These are phyloP conservation scores for Diabrotica virgifera DNA, from an alignment of 1,140 invertebrate genomes.

Conservation along the genomic window DNA sequence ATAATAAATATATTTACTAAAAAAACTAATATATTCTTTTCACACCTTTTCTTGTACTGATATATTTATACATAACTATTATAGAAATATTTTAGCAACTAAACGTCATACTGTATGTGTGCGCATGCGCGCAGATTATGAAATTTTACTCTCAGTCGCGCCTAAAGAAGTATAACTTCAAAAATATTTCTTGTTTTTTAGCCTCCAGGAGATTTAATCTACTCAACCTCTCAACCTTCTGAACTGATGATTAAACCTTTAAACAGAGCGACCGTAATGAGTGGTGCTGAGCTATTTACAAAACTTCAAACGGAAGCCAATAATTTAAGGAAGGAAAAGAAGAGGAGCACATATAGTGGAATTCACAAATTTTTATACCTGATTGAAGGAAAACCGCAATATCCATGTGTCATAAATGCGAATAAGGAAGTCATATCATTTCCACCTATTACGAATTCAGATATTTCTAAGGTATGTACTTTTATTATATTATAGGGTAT, in stretches of 20 bases:
- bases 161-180: too few relatives aligned
- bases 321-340: constrained; percentile 71
- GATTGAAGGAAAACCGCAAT: constrained; percentile 69
- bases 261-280: constrained; percentile 56
- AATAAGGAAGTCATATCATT: constrained; percentile 70
- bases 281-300: constrained; percentile 64
- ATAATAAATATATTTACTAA: too few relatives aligned
- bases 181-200: constrained; percentile 20
- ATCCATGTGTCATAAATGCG: constrained; percentile 67
- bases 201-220: constrained; percentile 58
- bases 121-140: too few relatives aligned
- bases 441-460: constrained; percentile 80
- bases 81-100: too few relatives aligned
- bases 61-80: too few relatives aligned
- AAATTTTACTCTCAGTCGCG: too few relatives aligned
- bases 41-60: too few relatives aligned
- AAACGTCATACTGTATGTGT: too few relatives aligned
- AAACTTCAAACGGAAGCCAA: constrained; percentile 73
- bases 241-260: constrained; percentile 65
- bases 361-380: constrained; percentile 80
- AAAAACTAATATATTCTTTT: too few relatives aligned
- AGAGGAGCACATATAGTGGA: constrained; percentile 73
- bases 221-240: constrained; percentile 62
- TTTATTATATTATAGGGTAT: too few relatives aligned
- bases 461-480: constrained; percentile 65